Evolutionary conservation across 92 coral and sea anemone genomes (phyloP).

Genomic region (Scolanthus callimorphus): DNA sequence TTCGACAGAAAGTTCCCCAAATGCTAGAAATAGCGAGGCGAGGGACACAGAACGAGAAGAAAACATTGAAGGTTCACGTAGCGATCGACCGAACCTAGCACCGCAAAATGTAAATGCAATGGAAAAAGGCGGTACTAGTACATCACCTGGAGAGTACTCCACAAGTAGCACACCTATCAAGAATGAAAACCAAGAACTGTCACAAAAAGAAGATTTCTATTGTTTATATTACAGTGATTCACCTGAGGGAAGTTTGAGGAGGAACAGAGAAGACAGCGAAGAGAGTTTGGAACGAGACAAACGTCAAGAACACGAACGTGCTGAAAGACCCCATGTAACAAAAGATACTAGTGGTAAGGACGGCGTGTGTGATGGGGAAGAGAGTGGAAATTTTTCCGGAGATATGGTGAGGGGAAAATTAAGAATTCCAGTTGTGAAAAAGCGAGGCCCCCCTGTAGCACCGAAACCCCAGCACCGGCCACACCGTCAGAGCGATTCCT

Average conservation of each 20-base stretch:
- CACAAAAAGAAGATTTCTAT: constrained; percentile 51
- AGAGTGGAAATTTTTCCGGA: background rate
- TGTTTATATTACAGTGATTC: constrained; percentile 62
- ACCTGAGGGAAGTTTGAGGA: constrained; percentile 53
- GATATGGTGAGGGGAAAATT: background rate
- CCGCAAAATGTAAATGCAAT: constrained; percentile 17
- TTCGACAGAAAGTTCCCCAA: constrained; percentile 9
- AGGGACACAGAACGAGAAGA: background rate
- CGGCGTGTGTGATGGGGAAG: background rate
- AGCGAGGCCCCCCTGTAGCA: constrained; percentile 42
- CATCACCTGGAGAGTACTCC: constrained; percentile 1
- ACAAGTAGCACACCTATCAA: too few species aligned
- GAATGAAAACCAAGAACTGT: too few species aligned
- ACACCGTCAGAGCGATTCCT: background rate
- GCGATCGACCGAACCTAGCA: background rate
- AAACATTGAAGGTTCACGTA: background rate
- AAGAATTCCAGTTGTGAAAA: constrained; percentile 4
- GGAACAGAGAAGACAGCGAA: background rate
- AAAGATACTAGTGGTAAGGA: background rate
- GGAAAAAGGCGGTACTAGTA: background rate
- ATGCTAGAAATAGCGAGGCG: background rate
- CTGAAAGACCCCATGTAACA: background rate
- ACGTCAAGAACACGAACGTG: background rate
- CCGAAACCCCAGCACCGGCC: constrained; percentile 41
- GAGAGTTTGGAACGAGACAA: background rate